Evolutionary conservation across 2,113 vertebrate species (phyloP).

Genomic region (Piliocolobus tephrosceles): DNA sequence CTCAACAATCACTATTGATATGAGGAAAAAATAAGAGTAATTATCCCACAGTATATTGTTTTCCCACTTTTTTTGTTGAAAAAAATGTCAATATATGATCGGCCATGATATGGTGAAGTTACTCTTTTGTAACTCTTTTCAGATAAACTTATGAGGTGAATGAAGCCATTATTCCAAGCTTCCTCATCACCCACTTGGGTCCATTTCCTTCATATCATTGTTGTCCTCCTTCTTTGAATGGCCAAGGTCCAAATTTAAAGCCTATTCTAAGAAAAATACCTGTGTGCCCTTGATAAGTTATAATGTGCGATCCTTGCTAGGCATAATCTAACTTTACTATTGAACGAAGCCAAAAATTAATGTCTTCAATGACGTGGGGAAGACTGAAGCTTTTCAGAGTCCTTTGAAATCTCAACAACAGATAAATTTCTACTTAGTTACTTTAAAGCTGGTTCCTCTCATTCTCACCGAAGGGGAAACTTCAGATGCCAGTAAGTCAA

Average conservation of each 20-base stretch:
- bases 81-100: not conserved
- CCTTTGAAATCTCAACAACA: not conserved
- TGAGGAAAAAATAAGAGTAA: not conserved
- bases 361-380: not conserved
- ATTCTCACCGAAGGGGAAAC: constrained; percentile 14
- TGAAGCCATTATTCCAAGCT: not conserved
- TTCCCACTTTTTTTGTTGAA: not conserved
- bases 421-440: not conserved
- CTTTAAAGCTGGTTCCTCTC: constrained; percentile 41
- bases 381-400: not conserved
- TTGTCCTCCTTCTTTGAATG: not conserved
- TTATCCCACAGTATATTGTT: not conserved
- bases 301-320: not conserved
- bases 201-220: not conserved
- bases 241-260: not conserved
- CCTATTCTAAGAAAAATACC: not conserved
- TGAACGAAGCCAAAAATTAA: not conserved
- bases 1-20: not conserved
- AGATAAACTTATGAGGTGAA: not conserved
- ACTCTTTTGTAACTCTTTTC: not conserved
- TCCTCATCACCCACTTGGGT: not conserved
- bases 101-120: not conserved
- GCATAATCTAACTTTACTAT: not conserved
- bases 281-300: not conserved
- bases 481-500: constrained; percentile 55